A percentile compares a stretch with the other conserved stretches of the same genome.
phyloP scores from a whole-genome alignment of 2,888 invertebrate species.

The Bellardia pandia region DNA sequence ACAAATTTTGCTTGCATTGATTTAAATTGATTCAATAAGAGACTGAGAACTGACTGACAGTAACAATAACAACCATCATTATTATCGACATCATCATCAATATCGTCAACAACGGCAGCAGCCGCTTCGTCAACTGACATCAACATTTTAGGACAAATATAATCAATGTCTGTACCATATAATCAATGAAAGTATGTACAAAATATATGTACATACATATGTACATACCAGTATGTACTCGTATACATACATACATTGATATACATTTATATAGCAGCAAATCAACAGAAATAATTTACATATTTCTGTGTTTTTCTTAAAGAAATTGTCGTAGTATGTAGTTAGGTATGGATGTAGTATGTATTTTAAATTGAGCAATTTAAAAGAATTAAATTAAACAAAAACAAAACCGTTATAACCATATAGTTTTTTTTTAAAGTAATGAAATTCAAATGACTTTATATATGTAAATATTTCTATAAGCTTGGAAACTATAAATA shows the following conservation, averaged over 20 bases:
- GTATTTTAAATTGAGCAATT: conserved; percentile 60
- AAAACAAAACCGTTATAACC: conserved; percentile 9
- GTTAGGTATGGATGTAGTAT: neutral
- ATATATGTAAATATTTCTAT: too few relatives aligned
- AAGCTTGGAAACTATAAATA: too few relatives aligned
- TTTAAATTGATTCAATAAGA: conserved; percentile 73
- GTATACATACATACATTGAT: neutral
- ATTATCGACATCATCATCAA: conserved; percentile 21
- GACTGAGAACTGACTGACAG: conserved; percentile 25
- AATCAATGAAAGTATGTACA: conserved; percentile 68
- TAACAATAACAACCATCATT: conserved; percentile 38
- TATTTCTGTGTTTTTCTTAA: neutral
- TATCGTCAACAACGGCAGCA: conserved; percentile 16
- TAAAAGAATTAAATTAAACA: conserved; percentile 50
- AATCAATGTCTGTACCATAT: conserved; percentile 70
- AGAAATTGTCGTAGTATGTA: conserved; percentile 26
- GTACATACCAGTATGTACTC: neutral
- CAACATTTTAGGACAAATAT: conserved; percentile 68
- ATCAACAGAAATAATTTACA: conserved; percentile 3
- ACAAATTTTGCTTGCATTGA: conserved; percentile 70
- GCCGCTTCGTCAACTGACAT: conserved; percentile 25
- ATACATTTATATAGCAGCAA: neutral
- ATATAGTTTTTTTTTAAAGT: too few relatives aligned
- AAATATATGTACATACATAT: conserved; percentile 51
- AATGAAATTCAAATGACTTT: neutral